Percentiles rank a stretch among this genome's conserved stretches.
Evolutionary conservation across 2,888 invertebrate genomes (phyloP).

Genomic region (Diarsia rubi): DNA sequence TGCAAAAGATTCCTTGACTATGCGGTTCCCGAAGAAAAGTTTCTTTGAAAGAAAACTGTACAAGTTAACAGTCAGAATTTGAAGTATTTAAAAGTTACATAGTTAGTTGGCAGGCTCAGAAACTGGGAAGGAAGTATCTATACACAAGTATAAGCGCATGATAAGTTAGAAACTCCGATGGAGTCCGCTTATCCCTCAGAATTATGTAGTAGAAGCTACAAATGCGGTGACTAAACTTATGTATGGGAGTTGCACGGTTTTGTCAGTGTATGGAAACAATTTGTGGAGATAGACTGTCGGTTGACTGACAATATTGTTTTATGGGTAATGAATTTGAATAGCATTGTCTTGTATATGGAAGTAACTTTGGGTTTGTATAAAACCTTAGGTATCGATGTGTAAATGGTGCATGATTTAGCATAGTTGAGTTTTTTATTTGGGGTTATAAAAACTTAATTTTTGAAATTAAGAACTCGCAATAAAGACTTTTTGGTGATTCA

Average conservation of each 20-base stretch:
- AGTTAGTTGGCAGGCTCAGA: conserved; percentile 11
- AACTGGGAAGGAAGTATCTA: conserved; percentile 17
- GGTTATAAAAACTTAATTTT: not conserved
- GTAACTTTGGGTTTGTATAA: not conserved
- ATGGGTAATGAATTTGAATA: not conserved
- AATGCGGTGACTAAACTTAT: conserved; percentile 17
- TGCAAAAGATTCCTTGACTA: conserved; percentile 6
- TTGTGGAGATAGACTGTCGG: not conserved
- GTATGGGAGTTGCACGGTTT: not conserved
- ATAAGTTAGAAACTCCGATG: conserved; percentile 34
- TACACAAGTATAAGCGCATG: conserved; percentile 4
- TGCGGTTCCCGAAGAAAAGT: conserved; percentile 2
- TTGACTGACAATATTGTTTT: not conserved
- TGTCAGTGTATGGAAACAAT: conserved; percentile 4
- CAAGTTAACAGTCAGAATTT: conserved; percentile 21
- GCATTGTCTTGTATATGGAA: not conserved
- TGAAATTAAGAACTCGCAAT: not conserved
- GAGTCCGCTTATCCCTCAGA: conserved; percentile 13
- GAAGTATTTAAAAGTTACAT: conserved; percentile 40
- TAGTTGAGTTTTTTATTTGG: not conserved
- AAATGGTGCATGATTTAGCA: not conserved
- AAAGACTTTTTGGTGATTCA: not conserved
- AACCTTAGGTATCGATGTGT: not conserved
- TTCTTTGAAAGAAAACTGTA: conserved; percentile 20
- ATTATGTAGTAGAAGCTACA: conserved; percentile 26